These are phyloP conservation scores for Haplochromis burtoni DNA, from an alignment of 2,113 vertebrate genomes.

Conservation along the genomic window DNA sequence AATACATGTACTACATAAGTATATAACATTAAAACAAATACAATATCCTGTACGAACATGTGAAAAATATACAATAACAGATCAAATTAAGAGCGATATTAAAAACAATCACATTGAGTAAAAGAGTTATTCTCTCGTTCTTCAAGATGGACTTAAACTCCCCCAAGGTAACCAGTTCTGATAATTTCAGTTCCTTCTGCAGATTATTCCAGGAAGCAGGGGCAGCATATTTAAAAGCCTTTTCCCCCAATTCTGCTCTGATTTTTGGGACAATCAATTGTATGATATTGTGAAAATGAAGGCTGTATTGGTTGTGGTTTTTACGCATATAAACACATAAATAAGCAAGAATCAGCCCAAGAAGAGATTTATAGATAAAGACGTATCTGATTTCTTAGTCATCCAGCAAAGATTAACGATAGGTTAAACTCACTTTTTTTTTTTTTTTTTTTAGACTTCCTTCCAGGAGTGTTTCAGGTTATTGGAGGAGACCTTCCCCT, in stretches of 20 bases:
- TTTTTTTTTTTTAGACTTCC: constrained; percentile 67
- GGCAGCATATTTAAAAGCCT: neutral
- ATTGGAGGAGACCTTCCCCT: constrained; percentile 79
- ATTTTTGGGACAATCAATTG: neutral
- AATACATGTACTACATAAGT: neutral
- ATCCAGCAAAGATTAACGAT: neutral
- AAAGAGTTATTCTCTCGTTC: neutral
- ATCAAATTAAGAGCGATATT: neutral
- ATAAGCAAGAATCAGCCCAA: neutral
- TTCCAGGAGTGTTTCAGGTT: constrained; percentile 84
- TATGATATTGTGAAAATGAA: neutral
- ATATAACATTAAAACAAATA: neutral
- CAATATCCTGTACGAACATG: neutral
- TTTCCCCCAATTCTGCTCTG: accelerated
- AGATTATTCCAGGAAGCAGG: neutral
- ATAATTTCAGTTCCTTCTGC: neutral
- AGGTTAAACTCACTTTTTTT: neutral
- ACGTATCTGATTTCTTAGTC: neutral
- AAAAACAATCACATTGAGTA: neutral
- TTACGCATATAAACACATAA: neutral
- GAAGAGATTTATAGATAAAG: neutral
- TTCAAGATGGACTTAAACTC: neutral
- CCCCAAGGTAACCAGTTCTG: neutral
- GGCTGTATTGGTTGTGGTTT: neutral
- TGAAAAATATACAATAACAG: neutral